phyloP scores from a whole-genome alignment of 2,797 vertebrate species.

The Sphenopsis melanotis region DNA sequence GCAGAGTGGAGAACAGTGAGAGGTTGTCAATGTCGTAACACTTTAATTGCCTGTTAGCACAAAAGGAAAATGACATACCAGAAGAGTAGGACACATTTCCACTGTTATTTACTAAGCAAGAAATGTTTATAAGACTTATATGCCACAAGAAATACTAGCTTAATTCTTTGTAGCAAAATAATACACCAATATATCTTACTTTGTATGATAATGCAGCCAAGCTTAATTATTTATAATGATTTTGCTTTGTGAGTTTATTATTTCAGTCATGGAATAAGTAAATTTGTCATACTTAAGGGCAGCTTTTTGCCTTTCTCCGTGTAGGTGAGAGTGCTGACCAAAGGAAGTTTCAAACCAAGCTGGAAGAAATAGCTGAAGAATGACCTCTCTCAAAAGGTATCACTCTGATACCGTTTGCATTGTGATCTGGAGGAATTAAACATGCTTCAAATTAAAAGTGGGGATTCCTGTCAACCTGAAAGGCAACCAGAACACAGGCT shows the following conservation, averaged over 20 bases:
- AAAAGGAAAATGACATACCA: neutral
- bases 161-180: conserved; percentile 10
- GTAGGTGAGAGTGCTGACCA: neutral
- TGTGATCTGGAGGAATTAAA: neutral
- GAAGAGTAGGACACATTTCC: neutral
- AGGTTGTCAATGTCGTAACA: neutral
- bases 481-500: neutral
- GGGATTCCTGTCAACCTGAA: neutral
- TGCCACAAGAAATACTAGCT: neutral
- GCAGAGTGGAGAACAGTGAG: conserved; percentile 9
- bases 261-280: neutral
- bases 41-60: conserved; percentile 30
- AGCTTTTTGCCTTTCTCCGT: neutral
- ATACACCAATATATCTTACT: neutral
- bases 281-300: neutral
- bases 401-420: neutral
- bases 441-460: neutral
- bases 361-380: neutral
- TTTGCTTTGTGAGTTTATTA: neutral
- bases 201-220: neutral
- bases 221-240: neutral
- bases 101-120: conserved; percentile 18
- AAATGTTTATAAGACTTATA: neutral
- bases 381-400: neutral
- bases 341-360: neutral